These are phyloP conservation scores for Antheraea assamensis DNA, from an alignment of 2,888 invertebrate genomes.

Conservation along the genomic window DNA sequence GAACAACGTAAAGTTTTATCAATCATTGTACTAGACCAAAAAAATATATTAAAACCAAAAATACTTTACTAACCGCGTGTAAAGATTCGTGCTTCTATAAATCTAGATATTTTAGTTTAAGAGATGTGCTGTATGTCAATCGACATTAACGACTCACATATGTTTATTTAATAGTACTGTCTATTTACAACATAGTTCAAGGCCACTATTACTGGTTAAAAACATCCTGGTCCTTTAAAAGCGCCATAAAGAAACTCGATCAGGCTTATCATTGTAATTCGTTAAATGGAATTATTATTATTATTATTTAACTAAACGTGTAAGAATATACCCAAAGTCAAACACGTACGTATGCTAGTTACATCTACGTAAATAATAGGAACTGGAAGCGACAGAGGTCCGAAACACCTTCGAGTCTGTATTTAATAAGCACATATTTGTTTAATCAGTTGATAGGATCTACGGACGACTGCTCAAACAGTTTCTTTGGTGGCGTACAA, in stretches of 20 bases:
- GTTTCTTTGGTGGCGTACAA: conserved; percentile 13
- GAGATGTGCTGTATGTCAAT: no score
- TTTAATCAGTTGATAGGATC: conserved; percentile 35
- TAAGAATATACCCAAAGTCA: not conserved
- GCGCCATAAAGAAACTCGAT: not conserved
- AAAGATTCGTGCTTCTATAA: no score
- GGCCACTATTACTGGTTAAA: not conserved
- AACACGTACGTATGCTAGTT: not conserved
- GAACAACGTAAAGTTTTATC: no score
- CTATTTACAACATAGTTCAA: no score
- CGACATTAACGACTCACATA: no score
- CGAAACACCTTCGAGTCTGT: conserved; percentile 18
- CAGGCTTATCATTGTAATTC: not conserved
- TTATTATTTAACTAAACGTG: not conserved
- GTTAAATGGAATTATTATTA: not conserved
- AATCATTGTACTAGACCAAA: no score
- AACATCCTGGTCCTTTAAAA: not conserved
- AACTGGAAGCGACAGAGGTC: conserved; percentile 11
- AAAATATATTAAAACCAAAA: no score
- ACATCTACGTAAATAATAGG: not conserved
- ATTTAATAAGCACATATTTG: conserved; percentile 29
- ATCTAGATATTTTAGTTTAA: no score
- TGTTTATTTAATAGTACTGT: no score
- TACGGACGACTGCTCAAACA: conserved; percentile 33
- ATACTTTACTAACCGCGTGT: no score